Evolutionary conservation across 2,797 vertebrate species (phyloP).

Genomic region (Ceyx erithaca): DNA sequence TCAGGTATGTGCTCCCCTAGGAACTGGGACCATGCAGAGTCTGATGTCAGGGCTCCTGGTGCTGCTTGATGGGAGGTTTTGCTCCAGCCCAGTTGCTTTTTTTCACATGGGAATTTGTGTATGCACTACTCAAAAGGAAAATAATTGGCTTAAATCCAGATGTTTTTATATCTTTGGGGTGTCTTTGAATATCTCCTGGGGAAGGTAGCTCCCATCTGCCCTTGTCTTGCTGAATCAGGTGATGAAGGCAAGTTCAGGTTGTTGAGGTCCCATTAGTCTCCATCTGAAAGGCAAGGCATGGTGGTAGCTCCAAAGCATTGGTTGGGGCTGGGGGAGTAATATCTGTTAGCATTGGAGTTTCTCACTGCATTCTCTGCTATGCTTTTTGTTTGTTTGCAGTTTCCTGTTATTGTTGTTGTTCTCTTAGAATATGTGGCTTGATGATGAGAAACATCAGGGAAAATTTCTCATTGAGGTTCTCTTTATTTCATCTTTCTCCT

Average conservation of each 20-base stretch:
- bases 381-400: background rate
- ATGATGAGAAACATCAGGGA: background rate
- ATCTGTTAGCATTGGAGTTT: background rate
- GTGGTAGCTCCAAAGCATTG: background rate
- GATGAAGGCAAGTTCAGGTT: background rate
- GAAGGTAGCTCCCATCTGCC: background rate
- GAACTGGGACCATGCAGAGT: background rate
- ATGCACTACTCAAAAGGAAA: rapidly evolving
- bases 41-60: background rate
- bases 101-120: background rate
- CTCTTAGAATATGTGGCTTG: background rate
- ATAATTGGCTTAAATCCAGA: background rate
- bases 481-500: background rate
- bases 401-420: background rate
- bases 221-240: background rate
- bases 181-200: background rate
- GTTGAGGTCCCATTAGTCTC: background rate
- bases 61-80: background rate
- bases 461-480: background rate
- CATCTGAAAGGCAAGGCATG: background rate
- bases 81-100: background rate
- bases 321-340: background rate
- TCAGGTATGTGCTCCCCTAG: background rate
- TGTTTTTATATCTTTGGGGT: background rate
- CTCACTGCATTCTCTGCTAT: background rate